phyloP scores from a whole-genome alignment of 23 tunicate species.

The Oikopleura albicans region DNA sequence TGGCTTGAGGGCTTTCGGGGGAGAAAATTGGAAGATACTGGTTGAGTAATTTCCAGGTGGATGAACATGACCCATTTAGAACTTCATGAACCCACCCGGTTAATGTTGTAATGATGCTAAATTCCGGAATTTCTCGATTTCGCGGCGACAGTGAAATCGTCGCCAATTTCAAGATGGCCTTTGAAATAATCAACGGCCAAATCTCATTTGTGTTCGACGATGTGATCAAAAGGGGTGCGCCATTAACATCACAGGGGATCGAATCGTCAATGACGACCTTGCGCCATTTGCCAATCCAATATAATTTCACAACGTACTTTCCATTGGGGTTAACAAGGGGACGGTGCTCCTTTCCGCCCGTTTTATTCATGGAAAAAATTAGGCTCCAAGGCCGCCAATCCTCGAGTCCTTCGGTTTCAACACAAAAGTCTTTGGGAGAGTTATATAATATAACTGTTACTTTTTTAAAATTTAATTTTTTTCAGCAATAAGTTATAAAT shows the following conservation, averaged over 20 bases:
- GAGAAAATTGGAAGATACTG: not conserved
- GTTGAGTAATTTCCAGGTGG: not conserved
- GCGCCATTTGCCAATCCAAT: not conserved
- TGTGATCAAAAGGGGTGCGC: not conserved
- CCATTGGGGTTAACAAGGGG: not conserved
- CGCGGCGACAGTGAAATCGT: not conserved
- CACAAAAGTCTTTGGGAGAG: not conserved
- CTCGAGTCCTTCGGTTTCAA: not conserved
- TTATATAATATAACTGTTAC: too few relatives aligned
- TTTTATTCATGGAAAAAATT: conserved; percentile 7
- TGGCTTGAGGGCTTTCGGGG: too few relatives aligned
- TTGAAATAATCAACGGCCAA: conserved; percentile 10
- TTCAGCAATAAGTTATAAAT: too few relatives aligned
- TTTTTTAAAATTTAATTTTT: too few relatives aligned
- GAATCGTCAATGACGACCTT: not conserved
- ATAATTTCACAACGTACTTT: not conserved
- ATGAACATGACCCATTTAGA: not conserved
- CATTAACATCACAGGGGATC: not conserved
- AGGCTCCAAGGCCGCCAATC: not conserved
- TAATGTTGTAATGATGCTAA: not conserved
- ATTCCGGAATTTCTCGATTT: conserved; percentile 3
- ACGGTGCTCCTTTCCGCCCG: conserved; percentile 4
- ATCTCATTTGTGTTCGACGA: not conserved
- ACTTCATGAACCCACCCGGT: conserved; percentile 8
- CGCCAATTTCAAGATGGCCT: not conserved